Conservation (phyloP, 2,797 vertebrate species). For the Falco biarmicus region DNA sequence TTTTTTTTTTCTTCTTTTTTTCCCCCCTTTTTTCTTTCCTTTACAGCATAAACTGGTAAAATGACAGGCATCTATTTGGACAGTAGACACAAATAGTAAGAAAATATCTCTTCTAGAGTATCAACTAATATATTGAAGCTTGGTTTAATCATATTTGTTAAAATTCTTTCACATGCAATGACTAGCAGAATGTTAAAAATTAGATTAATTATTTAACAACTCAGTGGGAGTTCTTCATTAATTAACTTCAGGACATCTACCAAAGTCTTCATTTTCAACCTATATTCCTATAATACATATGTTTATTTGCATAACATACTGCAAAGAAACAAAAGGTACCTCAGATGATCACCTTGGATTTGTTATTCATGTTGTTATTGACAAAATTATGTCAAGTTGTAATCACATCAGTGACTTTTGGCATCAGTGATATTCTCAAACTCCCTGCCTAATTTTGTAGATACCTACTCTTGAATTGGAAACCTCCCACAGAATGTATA, state of each 20-base stretch:
- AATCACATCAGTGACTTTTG: neutral
- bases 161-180: conserved; percentile 17
- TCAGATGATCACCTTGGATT: neutral
- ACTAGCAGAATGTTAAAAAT: conserved; percentile 20
- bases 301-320: neutral
- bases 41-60: neutral
- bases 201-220: conserved; percentile 26
- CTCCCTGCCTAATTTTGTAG: neutral
- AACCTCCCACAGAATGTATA: neutral
- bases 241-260: conserved; percentile 15
- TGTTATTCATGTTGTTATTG: neutral
- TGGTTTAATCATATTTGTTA: neutral
- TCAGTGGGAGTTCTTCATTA: neutral
- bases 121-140: neutral
- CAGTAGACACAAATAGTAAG: conserved; percentile 18
- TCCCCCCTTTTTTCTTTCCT: neutral
- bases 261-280: neutral
- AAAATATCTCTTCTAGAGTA: neutral
- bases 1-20: neutral
- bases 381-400: neutral
- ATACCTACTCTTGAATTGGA: neutral
- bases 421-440: neutral
- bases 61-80: neutral
- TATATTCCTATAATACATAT: neutral
- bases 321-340: neutral